A percentile compares a stretch with the other conserved stretches of the same genome.
Conservation (phyloP, 1,140 invertebrate genomes). For the Ericerus pela region DNA sequence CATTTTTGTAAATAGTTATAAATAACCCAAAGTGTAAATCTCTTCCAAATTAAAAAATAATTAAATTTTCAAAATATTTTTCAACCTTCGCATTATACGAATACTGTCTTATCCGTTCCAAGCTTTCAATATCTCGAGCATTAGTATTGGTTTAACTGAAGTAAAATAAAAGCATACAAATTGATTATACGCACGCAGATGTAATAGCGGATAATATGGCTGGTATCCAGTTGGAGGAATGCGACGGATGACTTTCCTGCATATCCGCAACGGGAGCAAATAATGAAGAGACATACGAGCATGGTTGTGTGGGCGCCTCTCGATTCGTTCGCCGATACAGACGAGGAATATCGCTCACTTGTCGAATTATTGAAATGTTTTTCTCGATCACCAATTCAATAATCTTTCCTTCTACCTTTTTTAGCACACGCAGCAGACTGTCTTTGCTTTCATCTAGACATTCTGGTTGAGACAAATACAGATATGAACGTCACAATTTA, state of each 20-base stretch:
- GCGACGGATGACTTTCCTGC: slow-evolving; percentile 38
- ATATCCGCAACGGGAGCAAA: slow-evolving; percentile 46
- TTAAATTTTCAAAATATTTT: too few relatives aligned
- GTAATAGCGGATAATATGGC: slow-evolving; percentile 46
- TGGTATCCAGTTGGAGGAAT: slow-evolving; percentile 38
- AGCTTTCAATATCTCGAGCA: too few relatives aligned
- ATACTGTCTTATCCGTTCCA: too few relatives aligned
- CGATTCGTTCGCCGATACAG: slow-evolving; percentile 84
- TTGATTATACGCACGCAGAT: slow-evolving; percentile 41
- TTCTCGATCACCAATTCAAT: slow-evolving; percentile 40
- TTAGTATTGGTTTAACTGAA: background rate
- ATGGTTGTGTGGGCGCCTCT: slow-evolving; percentile 61
- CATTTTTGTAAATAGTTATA: too few relatives aligned
- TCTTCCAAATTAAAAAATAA: too few relatives aligned
- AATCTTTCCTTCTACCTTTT: slow-evolving; percentile 39
- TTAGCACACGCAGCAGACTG: slow-evolving; percentile 34
- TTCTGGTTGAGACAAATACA: too few relatives aligned
- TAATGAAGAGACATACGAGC: slow-evolving; percentile 57
- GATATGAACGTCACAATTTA: too few relatives aligned
- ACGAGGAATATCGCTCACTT: slow-evolving; percentile 80
- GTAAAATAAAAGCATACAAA: slow-evolving; percentile 6
- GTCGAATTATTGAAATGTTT: slow-evolving; percentile 43
- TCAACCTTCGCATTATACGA: too few relatives aligned
- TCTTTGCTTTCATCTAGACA: slow-evolving; percentile 36
- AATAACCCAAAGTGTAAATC: too few relatives aligned